Evolutionary conservation across 2,888 invertebrate genomes (phyloP).

Genomic region (Eupithecia centaureata): DNA sequence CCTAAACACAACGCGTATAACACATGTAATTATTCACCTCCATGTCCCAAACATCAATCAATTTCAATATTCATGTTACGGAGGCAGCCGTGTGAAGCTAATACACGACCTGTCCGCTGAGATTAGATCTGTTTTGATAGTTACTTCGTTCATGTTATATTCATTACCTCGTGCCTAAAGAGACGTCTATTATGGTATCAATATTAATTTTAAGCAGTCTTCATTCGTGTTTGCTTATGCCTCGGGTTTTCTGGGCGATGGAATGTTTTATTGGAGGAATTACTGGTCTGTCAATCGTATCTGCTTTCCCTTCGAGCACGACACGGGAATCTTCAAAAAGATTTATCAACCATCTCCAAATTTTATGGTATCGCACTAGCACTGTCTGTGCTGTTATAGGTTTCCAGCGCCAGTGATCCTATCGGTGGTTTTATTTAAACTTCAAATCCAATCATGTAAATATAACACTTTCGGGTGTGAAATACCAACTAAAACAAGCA

Average conservation of each 20-base stretch:
- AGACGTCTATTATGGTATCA: conserved; percentile 21
- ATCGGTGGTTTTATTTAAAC: neutral
- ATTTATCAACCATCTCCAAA: neutral
- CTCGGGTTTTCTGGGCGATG: neutral
- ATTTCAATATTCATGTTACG: conserved; percentile 42
- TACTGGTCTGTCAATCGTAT: neutral
- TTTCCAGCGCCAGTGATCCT: neutral
- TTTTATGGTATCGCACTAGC: neutral
- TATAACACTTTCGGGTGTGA: neutral
- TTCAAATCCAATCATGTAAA: neutral
- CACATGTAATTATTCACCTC: conserved; percentile 5
- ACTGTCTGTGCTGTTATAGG: neutral
- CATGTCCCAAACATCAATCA: conserved; percentile 36
- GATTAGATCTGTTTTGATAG: conserved; percentile 44
- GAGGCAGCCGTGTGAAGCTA: conserved; percentile 34
- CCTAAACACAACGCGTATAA: neutral
- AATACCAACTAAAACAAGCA: neutral
- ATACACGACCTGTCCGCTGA: conserved; percentile 38
- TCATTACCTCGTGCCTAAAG: conserved; percentile 23
- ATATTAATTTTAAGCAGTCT: conserved; percentile 22
- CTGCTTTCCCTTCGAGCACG: neutral
- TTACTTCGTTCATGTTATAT: conserved; percentile 33
- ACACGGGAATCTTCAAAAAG: neutral
- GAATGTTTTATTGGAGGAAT: neutral
- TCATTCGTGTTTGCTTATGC: conserved; percentile 15